Conservation (phyloP, 53 echinoderm and acorn worm species). For the Stichopus horrens region DNA sequence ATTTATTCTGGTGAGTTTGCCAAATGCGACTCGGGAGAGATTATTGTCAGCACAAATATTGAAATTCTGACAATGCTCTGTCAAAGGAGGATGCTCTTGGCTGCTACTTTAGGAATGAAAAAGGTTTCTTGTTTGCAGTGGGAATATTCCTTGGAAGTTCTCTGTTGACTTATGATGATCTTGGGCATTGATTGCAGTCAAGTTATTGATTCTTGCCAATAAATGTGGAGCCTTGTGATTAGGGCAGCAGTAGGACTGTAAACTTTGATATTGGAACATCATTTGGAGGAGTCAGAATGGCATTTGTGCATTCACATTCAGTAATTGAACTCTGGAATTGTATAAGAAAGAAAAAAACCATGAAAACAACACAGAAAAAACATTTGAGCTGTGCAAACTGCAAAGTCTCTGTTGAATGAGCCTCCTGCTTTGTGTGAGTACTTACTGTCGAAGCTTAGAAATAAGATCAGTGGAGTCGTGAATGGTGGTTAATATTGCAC, state of each 20-base stretch:
- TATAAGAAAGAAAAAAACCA: background rate
- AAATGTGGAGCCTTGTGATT: constrained; percentile 14
- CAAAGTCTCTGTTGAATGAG: no score
- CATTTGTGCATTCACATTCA: background rate
- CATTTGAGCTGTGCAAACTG: no score
- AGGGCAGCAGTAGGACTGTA: background rate
- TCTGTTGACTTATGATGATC: background rate
- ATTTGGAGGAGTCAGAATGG: background rate
- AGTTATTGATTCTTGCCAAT: constrained; percentile 29
- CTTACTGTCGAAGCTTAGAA: no score
- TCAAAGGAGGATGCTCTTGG: background rate
- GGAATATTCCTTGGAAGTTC: background rate
- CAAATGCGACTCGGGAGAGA: background rate
- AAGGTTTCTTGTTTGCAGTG: background rate
- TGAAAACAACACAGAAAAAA: background rate
- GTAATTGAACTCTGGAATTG: background rate
- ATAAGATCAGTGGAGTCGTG: no score
- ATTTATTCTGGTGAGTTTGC: no score
- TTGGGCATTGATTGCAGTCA: background rate
- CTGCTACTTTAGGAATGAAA: background rate
- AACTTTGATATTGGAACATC: constrained; percentile 27
- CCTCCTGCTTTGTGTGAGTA: no score
- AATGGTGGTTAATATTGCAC: no score
- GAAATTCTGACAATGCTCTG: background rate
- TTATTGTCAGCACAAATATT: background rate